Conservation (phyloP, 2,888 invertebrate genomes). For the Cosmorhoe ocellata region DNA sequence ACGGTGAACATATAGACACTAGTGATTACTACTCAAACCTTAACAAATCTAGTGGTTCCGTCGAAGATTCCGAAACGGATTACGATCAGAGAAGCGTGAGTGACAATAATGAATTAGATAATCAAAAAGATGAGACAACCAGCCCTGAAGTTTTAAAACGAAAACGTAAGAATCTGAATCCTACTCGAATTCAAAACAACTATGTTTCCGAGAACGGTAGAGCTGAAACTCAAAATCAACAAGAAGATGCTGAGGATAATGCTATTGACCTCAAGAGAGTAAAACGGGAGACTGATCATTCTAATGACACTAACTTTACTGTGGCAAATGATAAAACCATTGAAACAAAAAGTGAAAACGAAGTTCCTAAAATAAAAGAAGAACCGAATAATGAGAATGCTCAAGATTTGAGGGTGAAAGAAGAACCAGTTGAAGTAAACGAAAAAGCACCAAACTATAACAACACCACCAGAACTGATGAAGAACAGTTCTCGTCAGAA, state of each 20-base stretch:
- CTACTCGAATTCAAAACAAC: conserved; percentile 87
- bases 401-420: conserved; percentile 67
- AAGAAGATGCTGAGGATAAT: conserved; percentile 51
- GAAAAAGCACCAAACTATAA: conserved; percentile 41
- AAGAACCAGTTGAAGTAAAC: conserved; percentile 64
- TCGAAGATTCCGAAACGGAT: conserved; percentile 73
- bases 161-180: conserved; percentile 94
- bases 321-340: conserved; percentile 34
- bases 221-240: conserved; percentile 46
- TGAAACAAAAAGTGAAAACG: conserved; percentile 60
- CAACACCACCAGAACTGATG: conserved; percentile 41
- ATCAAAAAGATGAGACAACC: conserved; percentile 74
- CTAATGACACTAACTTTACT: conserved; percentile 31
- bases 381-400: conserved; percentile 56
- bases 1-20: conserved; percentile 79
- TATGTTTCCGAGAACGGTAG: conserved; percentile 46
- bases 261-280: conserved; percentile 65
- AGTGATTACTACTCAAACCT: conserved; percentile 70
- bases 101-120: conserved; percentile 67
- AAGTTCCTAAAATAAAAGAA: conserved; percentile 50
- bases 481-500: conserved; percentile 75
- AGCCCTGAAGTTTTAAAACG: conserved; percentile 86
- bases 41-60: conserved; percentile 66
- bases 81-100: conserved; percentile 71
- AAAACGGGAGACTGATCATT: conserved; percentile 55